Evolutionary conservation across 2,888 invertebrate genomes (phyloP), one percentile per base, ranked within the genome.

Genomic region (Campoplex capitator): DNA sequence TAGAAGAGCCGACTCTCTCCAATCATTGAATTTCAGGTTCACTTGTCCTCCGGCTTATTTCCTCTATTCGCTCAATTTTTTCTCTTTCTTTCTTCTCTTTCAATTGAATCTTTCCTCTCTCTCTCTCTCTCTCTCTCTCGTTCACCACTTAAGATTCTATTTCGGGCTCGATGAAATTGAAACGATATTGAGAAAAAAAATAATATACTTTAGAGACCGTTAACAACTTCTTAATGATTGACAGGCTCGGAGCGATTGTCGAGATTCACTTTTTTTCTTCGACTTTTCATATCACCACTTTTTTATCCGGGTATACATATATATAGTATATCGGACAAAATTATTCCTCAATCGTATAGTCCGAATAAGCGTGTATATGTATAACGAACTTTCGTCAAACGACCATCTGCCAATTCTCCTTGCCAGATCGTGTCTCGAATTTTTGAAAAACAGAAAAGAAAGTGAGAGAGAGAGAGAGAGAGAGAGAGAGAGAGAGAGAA

Each of bases 321-420:
- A 23, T 23, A 23, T 23, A 23, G 23, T 48, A 11, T n/a, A 16
- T 28, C 13, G 35, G 65, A 35, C 32, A 54, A 58, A 74, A 81
- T 74, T 65, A 42, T 42, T 73, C n/a, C 51, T 48, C 9, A n/a
- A 45, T 84, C 68, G 67, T 48, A 48, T 38, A 58, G 79, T 62
- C 67, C 70, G 79, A 77, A 76, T 13, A 38, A 77, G 74, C 58
- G 77, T 23, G 45, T 48, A 32, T 16, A 56, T 76, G 48, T 51
- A 42, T 54, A 83, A 83, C 83, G 86, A 83, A 84, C 68, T 75
- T 84, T 82, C 75, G 67, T 74, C 65, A 51, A 87, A 83, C 87
- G 87, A 79, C 62, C 87, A 87, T 84, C 87, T 87, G 87, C 58
- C 87, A 83, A 85, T 87, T 84, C 73, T 56, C 42, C 74, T 38